Base-by-base conservation (phyloP, 2,888 invertebrate species). In the Caenorhabditis wallacei region DNA sequence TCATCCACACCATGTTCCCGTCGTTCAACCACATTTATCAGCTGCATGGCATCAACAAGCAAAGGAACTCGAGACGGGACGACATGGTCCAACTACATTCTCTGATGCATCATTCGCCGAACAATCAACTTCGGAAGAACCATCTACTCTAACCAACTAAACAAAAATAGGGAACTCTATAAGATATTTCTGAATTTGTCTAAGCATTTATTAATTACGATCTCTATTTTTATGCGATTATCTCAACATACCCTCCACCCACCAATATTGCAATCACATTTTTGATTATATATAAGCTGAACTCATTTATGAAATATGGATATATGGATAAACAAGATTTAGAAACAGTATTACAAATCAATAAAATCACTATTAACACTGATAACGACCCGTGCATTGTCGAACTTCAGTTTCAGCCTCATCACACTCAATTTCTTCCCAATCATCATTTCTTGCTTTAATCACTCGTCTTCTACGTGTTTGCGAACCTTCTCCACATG, bases 401-500 rank as follows among this genome's bases (percentile, higher is more conserved):
- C 85, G 64, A 2, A 69, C 56, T 51, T 87, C 87, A 1, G 74
- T 82, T 37, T 87, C 87, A 22, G 76, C 63, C 18, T 85, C 85
- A 13, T 68, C 30, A 46, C 87, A 87, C 46, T 83, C 84, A 13
- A 70, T 43, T 43, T 87, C 87, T 26, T 82, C 81, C 87, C 87
- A 87, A 64, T 87, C 82, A 35, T 82, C 80, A 43, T 85, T 84
- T 35, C 87, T 22, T 22, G 78, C 82, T 48, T 76, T 24, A 43
- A 84, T 84, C 10, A 87, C 85, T 54, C 87, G 53, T 56, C 87
- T 26, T 59, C 84, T 83, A 74, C 95, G 94, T 0, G 95, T 95
- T 82, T 95, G 94, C 3, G 91, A 88, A 3, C 93, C 93, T 56
- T 96, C 96, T 1, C 94, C 94, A 86, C 94, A 94, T 2, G 92